phyloP scores from a whole-genome alignment of 1,140 invertebrate genomes.

The Lethocerus indicus region DNA sequence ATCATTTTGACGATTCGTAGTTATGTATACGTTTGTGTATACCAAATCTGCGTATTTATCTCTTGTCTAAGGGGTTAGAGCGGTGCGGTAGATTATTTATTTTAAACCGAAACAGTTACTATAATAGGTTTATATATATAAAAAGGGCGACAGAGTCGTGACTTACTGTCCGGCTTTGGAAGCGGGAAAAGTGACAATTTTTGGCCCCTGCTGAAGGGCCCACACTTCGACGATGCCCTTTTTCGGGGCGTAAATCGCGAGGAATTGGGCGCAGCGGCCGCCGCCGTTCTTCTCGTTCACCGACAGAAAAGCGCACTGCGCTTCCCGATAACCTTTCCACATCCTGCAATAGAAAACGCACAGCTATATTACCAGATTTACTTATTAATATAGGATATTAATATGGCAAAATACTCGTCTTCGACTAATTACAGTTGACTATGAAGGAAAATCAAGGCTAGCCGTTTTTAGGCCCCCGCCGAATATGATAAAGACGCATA shows the following conservation, averaged over 20 bases:
- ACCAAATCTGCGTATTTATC: neutral
- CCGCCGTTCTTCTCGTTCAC: constrained; percentile 38
- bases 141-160: neutral
- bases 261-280: constrained; percentile 43
- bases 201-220: constrained; percentile 65
- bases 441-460: too few relatives aligned
- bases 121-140: neutral
- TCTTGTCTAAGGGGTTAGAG: neutral
- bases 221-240: constrained; percentile 75
- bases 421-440: neutral
- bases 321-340: constrained; percentile 59
- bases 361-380: neutral
- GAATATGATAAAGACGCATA: too few relatives aligned
- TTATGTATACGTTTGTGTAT: too few relatives aligned
- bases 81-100: neutral
- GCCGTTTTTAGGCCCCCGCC: too few relatives aligned
- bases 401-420: neutral
- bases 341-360: constrained; percentile 17
- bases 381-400: neutral
- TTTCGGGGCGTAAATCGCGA: constrained; percentile 72
- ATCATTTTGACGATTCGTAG: too few relatives aligned
- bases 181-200: constrained; percentile 79
- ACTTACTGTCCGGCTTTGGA: constrained; percentile 52
- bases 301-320: constrained; percentile 80
- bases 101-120: neutral